These are phyloP conservation scores for Drosophila stalkeri DNA, from an alignment of 2,888 invertebrate species.

Conservation along the genomic window DNA sequence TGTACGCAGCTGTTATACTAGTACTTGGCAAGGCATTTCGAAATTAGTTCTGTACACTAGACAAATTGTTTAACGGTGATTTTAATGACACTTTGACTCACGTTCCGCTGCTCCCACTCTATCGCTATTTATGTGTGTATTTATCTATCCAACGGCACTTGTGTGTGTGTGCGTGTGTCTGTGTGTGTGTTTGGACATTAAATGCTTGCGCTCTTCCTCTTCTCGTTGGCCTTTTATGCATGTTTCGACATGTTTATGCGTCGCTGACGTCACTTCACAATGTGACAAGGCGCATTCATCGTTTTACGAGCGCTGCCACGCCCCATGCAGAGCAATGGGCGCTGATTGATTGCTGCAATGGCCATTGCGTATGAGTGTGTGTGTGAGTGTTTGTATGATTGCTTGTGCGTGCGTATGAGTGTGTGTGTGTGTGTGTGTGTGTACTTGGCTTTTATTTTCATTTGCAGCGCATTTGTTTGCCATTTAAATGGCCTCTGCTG, in stretches of 20 bases:
- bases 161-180: slow-evolving; percentile 45
- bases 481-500: slow-evolving; percentile 61
- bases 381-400: slow-evolving; percentile 13
- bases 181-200: slow-evolving; percentile 37
- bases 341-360: slow-evolving; percentile 56
- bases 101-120: neutral
- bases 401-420: slow-evolving; percentile 13
- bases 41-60: slow-evolving; percentile 31
- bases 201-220: neutral
- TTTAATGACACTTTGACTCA: slow-evolving; percentile 29
- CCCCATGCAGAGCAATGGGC: slow-evolving; percentile 11
- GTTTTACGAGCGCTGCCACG: slow-evolving; percentile 59
- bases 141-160: slow-evolving; percentile 17
- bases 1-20: slow-evolving; percentile 9
- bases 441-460: slow-evolving; percentile 55
- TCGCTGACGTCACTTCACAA: slow-evolving; percentile 63
- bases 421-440: slow-evolving; percentile 9
- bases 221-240: slow-evolving; percentile 53
- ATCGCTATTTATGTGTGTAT: neutral
- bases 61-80: slow-evolving; percentile 35
- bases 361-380: slow-evolving; percentile 13
- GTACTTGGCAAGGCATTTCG: slow-evolving; percentile 4
- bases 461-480: slow-evolving; percentile 56
- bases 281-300: slow-evolving; percentile 62
- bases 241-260: slow-evolving; percentile 71